Evolutionary conservation across 2,888 invertebrate species (phyloP), one percentile per base, ranked within the genome.

Genomic region (Stegophylla sp.): DNA sequence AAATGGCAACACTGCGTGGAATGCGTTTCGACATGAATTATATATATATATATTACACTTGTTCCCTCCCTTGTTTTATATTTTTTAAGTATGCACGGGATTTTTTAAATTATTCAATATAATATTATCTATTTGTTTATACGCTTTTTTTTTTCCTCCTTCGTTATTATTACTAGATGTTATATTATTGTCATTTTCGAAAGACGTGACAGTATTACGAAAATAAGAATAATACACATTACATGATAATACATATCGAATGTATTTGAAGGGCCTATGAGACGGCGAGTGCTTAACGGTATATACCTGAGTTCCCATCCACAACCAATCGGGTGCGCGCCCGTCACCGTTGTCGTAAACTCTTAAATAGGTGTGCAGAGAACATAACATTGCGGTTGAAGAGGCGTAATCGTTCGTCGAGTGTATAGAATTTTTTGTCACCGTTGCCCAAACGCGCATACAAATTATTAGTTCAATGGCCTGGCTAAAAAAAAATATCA

Each of bases 1-100:
- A 79, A 71, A 79, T 79, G 79, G 79, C 79, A 79, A 79, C 79
- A 79, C 79, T 79, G 79, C 3, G 77, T 23, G 61, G 79, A 79
- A 69, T 79, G 77, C 43, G 51, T 71, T 79, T 69, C 59, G 61
- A 56, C 45, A 77, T 59, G 64, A 64, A 72, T 56, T 53, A 41
- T 63, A 43, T 59, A n/a, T n/a, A n/a, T n/a, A n/a, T n/a, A n/a
- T n/a, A n/a, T n/a, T n/a, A 20, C 53, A 34, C 41, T 28, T 51
- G 9, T 63, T 75, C 75, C 64, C 64, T 75, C 75, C 75, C 64
- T 75, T 41, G 75, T 17, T 53, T 63, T 59, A 28, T 48, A 20
- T 59, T 43, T 17, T 72, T 17, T 43, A 15, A 13, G 15, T 56
- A 10, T 59, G 3, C 71, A 23, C 17, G 41, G 71, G 53, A 71